Conservation (phyloP, 2,888 invertebrate species). For the Kuschelorhynchus macadamiae region DNA sequence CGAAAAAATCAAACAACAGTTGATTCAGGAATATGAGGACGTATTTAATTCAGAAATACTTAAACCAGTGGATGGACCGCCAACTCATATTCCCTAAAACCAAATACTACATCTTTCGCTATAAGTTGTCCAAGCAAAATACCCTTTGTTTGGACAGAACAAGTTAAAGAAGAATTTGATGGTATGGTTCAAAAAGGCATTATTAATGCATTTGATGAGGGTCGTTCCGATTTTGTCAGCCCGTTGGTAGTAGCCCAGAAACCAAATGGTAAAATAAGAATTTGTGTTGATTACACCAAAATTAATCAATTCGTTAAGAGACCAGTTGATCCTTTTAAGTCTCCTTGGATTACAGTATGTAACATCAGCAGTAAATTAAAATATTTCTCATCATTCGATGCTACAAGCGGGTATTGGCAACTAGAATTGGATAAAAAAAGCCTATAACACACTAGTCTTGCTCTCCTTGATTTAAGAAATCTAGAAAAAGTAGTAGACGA, state of each 20-base stretch:
- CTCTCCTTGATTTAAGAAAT: too few species aligned
- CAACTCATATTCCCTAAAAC: not conserved
- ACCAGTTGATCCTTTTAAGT: not conserved
- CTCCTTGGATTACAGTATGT: not conserved
- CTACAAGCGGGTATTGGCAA: not conserved
- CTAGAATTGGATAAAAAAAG: not conserved
- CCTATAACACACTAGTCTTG: not conserved
- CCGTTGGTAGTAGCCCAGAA: conserved; percentile 6
- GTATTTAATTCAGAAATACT: not conserved
- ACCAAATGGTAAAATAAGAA: conserved; percentile 30
- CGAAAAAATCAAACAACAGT: not conserved
- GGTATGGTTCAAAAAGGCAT: conserved; percentile 19
- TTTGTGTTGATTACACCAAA: conserved; percentile 35
- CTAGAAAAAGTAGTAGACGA: too few species aligned
- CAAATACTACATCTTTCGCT: conserved; percentile 9
- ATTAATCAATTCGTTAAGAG: conserved; percentile 15
- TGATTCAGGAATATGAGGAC: not conserved
- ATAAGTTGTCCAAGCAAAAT: conserved; percentile 38
- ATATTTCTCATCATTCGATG: too few species aligned
- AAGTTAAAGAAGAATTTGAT: conserved; percentile 32
- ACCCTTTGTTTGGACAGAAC: conserved; percentile 25
- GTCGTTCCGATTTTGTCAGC: conserved; percentile 30
- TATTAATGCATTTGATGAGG: conserved; percentile 19
- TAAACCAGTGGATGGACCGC: not conserved
- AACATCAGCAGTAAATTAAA: not conserved